Evolutionary conservation across 2,888 invertebrate species (phyloP), one percentile per base, ranked within the genome.

Genomic region (Phytoseiulus persimilis): DNA sequence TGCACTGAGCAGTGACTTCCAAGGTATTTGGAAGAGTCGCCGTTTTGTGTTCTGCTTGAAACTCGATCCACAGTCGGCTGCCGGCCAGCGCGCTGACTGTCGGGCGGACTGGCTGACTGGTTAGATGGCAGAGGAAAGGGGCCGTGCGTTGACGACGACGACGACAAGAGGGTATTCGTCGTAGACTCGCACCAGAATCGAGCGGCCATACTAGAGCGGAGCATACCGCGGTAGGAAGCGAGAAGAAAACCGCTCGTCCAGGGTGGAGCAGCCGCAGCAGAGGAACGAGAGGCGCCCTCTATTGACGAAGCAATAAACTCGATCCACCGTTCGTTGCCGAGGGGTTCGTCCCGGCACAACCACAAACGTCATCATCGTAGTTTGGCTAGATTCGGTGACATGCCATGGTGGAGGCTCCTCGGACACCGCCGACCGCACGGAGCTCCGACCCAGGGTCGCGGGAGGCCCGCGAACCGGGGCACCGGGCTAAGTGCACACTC

Each of bases 271-370:
- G 9, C 65, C 5, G 9, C 9, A 18, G 9, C 65, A 65, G 65
- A 23, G 28, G 65, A 14, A 65, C 65, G 65, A 14, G 65, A 65
- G 65, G 65, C 65, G 65, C 65, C 65, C 65, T 65, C 65, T 65
- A 65, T 65, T 65, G 65, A 65, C 65, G 65, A 65, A 65, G 65
- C 65, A 65, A 65, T 65, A 65, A 65, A 65, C 65, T 65, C 65
- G 18, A 65, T 65, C 65, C 5, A 65, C 65, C 65, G 65, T 28
- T 65, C 65, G 28, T 65, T 2, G 18, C 65, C 23, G 23, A 65
- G 65, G 65, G 65, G 65, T 6, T 65, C 65, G 65, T 65, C 65
- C 28, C 65, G 65, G 9, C 1, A 65, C 65, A 18, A 65, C 65
- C 65, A 28, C 65, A 28, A 65, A 65, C 65, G 18, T 65, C 65